These are phyloP conservation scores for Aspidoscelis tigris DNA, from an alignment of 2,113 vertebrate genomes.

Conservation along the genomic window DNA sequence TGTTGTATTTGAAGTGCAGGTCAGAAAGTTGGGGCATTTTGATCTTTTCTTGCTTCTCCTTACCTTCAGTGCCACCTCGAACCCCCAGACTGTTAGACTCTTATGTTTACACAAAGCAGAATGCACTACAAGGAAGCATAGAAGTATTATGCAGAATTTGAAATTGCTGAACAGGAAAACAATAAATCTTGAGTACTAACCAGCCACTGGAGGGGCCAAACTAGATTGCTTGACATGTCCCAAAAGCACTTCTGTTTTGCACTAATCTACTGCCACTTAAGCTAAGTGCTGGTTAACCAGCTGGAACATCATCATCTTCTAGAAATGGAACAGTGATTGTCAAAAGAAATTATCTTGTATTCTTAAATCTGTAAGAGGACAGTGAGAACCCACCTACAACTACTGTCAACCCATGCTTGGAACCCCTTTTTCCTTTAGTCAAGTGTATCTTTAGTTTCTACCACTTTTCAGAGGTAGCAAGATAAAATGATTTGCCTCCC, in stretches of 20 bases:
- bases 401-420: background rate
- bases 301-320: conserved; percentile 37
- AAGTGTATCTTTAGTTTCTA: conserved; percentile 25
- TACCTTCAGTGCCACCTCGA: conserved; percentile 34
- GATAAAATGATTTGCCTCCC: conserved; percentile 33
- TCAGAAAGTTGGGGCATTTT: conserved; percentile 24
- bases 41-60: conserved; percentile 22
- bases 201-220: conserved; percentile 40
- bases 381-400: background rate
- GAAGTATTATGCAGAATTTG: conserved; percentile 55
- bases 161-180: conserved; percentile 53
- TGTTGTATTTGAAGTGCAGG: conserved; percentile 34
- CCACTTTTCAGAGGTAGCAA: conserved; percentile 18
- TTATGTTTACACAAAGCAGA: conserved; percentile 38
- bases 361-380: background rate
- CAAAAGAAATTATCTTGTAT: conserved; percentile 1
- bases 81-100: conserved; percentile 32
- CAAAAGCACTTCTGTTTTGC: conserved; percentile 59
- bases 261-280: conserved; percentile 36
- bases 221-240: conserved; percentile 53
- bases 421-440: background rate
- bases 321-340: conserved; percentile 27
- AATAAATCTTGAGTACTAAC: conserved; percentile 54
- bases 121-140: conserved; percentile 50
- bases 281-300: conserved; percentile 49